These are phyloP conservation scores for Pristiophorus japonicus DNA, from an alignment of 2,113 vertebrate species.

Conservation along the genomic window DNA sequence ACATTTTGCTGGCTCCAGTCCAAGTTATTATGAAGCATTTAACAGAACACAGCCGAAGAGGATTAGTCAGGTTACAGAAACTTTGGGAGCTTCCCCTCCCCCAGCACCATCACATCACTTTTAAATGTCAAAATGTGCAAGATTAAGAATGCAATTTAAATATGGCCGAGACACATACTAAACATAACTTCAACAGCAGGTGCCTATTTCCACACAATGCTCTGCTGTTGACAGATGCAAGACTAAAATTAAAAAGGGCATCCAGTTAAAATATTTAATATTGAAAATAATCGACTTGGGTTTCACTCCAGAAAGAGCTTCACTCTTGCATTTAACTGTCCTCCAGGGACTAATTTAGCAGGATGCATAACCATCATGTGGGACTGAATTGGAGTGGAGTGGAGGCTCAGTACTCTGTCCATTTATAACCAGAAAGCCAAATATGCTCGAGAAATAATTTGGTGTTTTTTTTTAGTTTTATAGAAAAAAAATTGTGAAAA, in stretches of 20 bases:
- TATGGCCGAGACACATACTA: neutral
- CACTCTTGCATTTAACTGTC: neutral
- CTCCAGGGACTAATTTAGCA: neutral
- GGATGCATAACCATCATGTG: neutral
- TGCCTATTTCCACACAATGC: slow-evolving; percentile 16
- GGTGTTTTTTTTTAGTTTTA: neutral
- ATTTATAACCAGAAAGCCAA: neutral
- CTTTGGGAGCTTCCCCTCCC: neutral
- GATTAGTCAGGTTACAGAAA: neutral
- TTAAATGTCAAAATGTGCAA: slow-evolving; percentile 31
- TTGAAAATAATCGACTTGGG: slow-evolving; percentile 27
- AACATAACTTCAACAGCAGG: slow-evolving; percentile 27
- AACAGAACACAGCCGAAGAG: neutral
- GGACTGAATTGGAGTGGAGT: neutral
- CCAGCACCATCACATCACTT: neutral
- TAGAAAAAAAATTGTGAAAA: neutral
- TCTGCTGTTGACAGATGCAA: slow-evolving; percentile 31
- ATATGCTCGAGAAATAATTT: neutral
- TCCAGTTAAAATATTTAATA: slow-evolving; percentile 38
- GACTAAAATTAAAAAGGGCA: slow-evolving; percentile 36
- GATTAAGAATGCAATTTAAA: slow-evolving; percentile 22
- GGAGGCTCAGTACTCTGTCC: neutral
- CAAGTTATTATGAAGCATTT: slow-evolving; percentile 8
- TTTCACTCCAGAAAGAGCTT: slow-evolving; percentile 12
- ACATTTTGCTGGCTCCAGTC: slow-evolving; percentile 3